Conservation (phyloP, 2,888 invertebrate genomes). For the Conchocele bisecta region DNA sequence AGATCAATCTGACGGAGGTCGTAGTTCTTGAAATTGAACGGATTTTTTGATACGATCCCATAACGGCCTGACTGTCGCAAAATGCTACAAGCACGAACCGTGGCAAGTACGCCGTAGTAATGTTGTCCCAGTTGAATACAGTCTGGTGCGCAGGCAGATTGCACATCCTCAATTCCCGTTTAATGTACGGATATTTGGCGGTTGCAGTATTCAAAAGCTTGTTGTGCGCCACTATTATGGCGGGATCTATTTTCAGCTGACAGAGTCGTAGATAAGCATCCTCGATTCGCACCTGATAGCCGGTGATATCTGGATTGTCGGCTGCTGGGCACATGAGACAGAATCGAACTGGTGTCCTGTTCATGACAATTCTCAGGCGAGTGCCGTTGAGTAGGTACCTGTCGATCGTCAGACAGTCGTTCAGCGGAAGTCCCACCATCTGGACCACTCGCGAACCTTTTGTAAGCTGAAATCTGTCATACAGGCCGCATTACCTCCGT, state of each 20-base stretch:
- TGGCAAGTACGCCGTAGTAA: neutral
- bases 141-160: conserved; percentile 16
- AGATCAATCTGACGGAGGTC: conserved; percentile 6
- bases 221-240: conserved; percentile 10
- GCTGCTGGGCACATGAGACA: conserved; percentile 11
- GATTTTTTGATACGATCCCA: neutral
- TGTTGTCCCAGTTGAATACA: conserved; percentile 20
- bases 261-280: conserved; percentile 12
- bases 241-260: conserved; percentile 14
- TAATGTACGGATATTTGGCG: conserved; percentile 13
- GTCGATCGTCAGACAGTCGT: conserved; percentile 11
- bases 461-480: neutral
- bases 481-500: conserved; percentile 10
- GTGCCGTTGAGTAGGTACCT: conserved; percentile 15
- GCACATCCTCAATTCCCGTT: neutral
- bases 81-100: conserved; percentile 15
- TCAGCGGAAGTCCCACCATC: conserved; percentile 1
- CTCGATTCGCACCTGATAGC: conserved; percentile 14
- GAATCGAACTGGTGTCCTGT: neutral
- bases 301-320: neutral
- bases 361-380: neutral
- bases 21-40: neutral
- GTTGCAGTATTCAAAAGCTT: conserved; percentile 11
- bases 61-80: neutral
- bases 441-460: conserved; percentile 1